Conservation (phyloP, 2,113 vertebrate species). For the Labeo rohita region DNA sequence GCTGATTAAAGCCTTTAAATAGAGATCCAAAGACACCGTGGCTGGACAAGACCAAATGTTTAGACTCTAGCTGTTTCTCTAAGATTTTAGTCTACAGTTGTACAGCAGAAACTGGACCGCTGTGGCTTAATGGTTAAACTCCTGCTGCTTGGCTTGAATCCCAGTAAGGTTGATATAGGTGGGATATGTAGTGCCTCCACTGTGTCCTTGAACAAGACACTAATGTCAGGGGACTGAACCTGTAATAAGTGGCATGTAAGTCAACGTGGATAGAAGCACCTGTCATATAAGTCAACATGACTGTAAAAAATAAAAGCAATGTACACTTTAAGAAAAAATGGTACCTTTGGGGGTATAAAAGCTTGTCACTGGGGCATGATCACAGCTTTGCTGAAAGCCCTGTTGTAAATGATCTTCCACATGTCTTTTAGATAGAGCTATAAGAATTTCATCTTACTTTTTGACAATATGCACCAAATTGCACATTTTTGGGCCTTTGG, state of each 20-base stretch:
- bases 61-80: background rate
- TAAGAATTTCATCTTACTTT: too few species aligned
- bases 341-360: background rate
- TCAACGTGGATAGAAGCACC: background rate
- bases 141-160: background rate
- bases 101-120: background rate
- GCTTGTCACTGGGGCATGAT: background rate
- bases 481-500: too few species aligned
- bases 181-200: background rate
- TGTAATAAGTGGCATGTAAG: background rate
- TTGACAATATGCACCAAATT: too few species aligned
- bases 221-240: background rate
- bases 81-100: background rate
- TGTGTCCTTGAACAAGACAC: slow-evolving; percentile 5
- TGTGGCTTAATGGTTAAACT: background rate
- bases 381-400: background rate
- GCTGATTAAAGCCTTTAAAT: slow-evolving; percentile 67
- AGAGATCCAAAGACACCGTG: background rate
- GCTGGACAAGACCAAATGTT: slow-evolving; percentile 6
- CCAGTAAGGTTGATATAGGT: background rate
- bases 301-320: background rate
- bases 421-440: too few species aligned
- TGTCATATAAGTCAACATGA: background rate
- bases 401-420: background rate
- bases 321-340: background rate